These are phyloP conservation scores for Pao palembangensis DNA, from an alignment of 2,113 vertebrate species.

Conservation along the genomic window DNA sequence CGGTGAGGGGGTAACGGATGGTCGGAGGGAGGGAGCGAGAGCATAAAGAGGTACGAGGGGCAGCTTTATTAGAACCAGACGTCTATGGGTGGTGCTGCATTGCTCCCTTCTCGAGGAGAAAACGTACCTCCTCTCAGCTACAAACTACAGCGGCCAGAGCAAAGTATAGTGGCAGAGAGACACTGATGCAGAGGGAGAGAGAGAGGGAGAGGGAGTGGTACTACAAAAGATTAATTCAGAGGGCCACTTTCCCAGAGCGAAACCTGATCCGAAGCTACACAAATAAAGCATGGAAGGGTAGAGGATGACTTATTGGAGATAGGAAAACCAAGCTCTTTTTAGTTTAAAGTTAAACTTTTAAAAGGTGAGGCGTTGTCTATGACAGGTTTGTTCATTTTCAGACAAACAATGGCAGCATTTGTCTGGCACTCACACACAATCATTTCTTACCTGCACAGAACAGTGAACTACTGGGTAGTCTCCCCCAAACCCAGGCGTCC, in stretches of 20 bases:
- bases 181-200: slow-evolving; percentile 17
- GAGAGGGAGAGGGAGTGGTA: slow-evolving; percentile 41
- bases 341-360: slow-evolving; percentile 18
- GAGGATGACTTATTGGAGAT: slow-evolving; percentile 40
- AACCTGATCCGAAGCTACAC: slow-evolving; percentile 58
- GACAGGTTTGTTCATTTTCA: neutral
- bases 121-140: slow-evolving; percentile 38
- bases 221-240: slow-evolving; percentile 43
- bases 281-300: slow-evolving; percentile 48
- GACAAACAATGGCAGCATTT: neutral
- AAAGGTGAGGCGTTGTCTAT: too few relatives aligned
- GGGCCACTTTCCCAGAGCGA: slow-evolving; percentile 69
- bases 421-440: neutral
- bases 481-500: slow-evolving; percentile 81
- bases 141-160: slow-evolving; percentile 17
- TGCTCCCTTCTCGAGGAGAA: slow-evolving; percentile 43
- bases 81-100: slow-evolving; percentile 67
- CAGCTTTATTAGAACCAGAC: slow-evolving; percentile 78
- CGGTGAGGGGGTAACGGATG: slow-evolving; percentile 22
- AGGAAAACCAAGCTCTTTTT: slow-evolving; percentile 34
- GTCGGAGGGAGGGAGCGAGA: slow-evolving; percentile 9
- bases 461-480: slow-evolving; percentile 76
- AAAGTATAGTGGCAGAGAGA: slow-evolving; percentile 33
- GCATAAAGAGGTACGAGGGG: slow-evolving; percentile 53
- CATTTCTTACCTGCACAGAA: slow-evolving; percentile 78